A percentile compares a stretch with the other conserved stretches of the same genome.
These are phyloP conservation scores for Camponotus fellah DNA, from an alignment of 2,888 invertebrate species.

Conservation along the genomic window DNA sequence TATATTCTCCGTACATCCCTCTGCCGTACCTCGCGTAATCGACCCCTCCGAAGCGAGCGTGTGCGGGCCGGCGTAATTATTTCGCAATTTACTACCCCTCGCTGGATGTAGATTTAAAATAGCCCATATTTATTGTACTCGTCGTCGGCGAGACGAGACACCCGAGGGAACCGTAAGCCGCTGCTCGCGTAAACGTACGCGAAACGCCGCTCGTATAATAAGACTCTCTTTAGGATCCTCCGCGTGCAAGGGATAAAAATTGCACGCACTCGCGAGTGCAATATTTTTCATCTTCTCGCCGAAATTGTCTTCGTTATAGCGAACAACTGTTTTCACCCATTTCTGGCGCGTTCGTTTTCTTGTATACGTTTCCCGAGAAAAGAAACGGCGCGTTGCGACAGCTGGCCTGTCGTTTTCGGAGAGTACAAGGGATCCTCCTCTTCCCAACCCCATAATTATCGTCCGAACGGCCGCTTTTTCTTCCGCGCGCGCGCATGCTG, in stretches of 20 bases:
- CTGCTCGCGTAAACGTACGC: constrained; percentile 68
- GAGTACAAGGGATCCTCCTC: not conserved
- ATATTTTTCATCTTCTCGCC: not conserved
- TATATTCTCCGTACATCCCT: constrained; percentile 74
- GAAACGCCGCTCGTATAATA: constrained; percentile 55
- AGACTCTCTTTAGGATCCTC: constrained; percentile 46
- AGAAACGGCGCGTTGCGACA: not conserved
- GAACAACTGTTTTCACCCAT: not conserved
- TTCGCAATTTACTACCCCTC: constrained; percentile 82
- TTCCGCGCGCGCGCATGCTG: constrained; percentile 52
- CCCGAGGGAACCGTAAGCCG: constrained; percentile 76
- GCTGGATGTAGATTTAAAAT: constrained; percentile 82
- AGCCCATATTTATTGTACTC: constrained; percentile 79
- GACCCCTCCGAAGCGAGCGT: constrained; percentile 68
- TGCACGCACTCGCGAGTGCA: not conserved
- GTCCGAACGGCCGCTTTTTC: constrained; percentile 68
- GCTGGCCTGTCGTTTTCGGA: not conserved
- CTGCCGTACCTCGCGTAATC: constrained; percentile 68
- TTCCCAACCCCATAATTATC: constrained; percentile 72
- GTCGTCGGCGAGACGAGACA: constrained; percentile 76
- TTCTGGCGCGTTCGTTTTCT: constrained; percentile 50
- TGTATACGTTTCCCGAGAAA: constrained; percentile 10
- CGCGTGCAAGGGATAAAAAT: constrained; percentile 28
- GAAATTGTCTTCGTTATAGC: constrained; percentile 19
- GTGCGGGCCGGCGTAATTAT: constrained; percentile 80